These are phyloP conservation scores for Lutraria lutraria DNA, from an alignment of 2,888 invertebrate species.

Conservation along the genomic window DNA sequence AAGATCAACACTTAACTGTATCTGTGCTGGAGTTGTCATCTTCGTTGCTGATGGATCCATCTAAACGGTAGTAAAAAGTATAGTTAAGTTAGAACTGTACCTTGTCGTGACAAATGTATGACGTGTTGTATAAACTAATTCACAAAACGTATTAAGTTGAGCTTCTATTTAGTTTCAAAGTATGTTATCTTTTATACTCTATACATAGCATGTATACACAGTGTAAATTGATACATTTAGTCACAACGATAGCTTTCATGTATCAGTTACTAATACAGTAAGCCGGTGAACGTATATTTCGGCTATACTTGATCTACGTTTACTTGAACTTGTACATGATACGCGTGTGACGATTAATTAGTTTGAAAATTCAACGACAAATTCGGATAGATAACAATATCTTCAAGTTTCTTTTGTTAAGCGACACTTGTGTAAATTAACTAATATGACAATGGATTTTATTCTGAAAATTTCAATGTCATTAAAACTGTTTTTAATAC, in stretches of 20 bases:
- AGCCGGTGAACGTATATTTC: background rate
- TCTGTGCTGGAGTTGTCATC: constrained; percentile 18
- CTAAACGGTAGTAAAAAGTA: background rate
- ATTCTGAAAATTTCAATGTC: background rate
- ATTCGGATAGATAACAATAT: background rate
- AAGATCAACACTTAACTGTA: constrained; percentile 52
- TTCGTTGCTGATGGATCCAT: background rate
- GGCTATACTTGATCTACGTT: too few species aligned
- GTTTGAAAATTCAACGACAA: too few species aligned
- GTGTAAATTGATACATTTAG: background rate
- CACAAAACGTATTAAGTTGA: background rate
- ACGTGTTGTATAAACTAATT: background rate
- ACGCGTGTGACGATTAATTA: too few species aligned
- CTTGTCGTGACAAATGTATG: background rate
- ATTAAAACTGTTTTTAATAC: background rate
- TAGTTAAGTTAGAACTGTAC: background rate
- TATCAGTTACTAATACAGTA: background rate
- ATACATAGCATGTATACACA: background rate
- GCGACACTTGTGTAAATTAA: background rate
- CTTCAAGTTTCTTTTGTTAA: background rate
- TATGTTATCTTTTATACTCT: background rate
- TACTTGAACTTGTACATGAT: too few species aligned
- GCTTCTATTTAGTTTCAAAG: background rate
- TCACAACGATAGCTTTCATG: background rate
- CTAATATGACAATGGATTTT: background rate